A percentile compares a stretch with the other conserved stretches of the same genome.
These are phyloP conservation scores for Brachionus koreanus DNA, from an alignment of 1,140 invertebrate species.

Conservation along the genomic window DNA sequence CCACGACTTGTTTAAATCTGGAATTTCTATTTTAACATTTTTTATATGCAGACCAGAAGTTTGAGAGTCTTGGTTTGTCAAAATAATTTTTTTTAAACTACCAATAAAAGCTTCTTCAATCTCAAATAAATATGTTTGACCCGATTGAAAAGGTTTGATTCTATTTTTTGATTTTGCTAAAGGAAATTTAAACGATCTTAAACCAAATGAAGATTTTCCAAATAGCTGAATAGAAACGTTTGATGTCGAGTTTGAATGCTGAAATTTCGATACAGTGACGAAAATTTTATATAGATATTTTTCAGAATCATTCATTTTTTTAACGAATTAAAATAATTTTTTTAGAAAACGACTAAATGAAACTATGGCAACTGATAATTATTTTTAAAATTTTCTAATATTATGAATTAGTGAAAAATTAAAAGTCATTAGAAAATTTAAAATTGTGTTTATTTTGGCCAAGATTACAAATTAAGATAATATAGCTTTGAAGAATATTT, in stretches of 20 bases:
- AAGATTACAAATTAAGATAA: too few species aligned
- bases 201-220: conserved; percentile 50
- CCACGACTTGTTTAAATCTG: conserved; percentile 50
- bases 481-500: too few species aligned
- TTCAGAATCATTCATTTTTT: background rate
- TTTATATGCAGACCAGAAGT: conserved; percentile 57
- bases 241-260: conserved; percentile 58
- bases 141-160: conserved; percentile 58
- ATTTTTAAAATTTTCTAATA: too few species aligned
- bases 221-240: conserved; percentile 56
- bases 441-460: too few species aligned
- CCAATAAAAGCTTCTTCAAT: conserved; percentile 55
- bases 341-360: background rate
- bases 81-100: conserved; percentile 53
- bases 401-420: too few species aligned
- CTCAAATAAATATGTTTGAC: conserved; percentile 55
- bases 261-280: conserved; percentile 58
- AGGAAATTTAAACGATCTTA: conserved; percentile 49
- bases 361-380: background rate
- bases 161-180: conserved; percentile 53
- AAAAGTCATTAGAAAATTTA: too few species aligned
- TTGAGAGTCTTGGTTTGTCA: conserved; percentile 54
- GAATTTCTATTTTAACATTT: conserved; percentile 53
- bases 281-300: conserved; percentile 48
- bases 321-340: background rate